Evolutionary conservation across 2,888 invertebrate genomes (phyloP).

Genomic region (Liopterus haemorrhoidalis): DNA sequence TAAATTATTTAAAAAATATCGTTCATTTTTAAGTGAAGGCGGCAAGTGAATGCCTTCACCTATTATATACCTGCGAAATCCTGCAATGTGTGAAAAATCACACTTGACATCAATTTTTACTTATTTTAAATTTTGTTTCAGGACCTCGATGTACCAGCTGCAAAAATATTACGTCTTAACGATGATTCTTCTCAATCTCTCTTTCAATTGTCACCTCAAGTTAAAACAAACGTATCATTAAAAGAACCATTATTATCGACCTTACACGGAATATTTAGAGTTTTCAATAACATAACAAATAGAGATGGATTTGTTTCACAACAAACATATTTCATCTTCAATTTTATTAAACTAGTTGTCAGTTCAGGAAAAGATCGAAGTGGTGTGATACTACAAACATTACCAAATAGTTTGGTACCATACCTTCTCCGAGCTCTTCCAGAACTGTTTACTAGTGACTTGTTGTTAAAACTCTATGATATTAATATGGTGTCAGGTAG

Average conservation of each 20-base stretch:
- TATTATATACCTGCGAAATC: no score
- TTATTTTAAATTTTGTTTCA: slow-evolving; percentile 28
- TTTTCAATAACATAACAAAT: slow-evolving; percentile 63
- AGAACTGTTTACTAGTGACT: slow-evolving; percentile 66
- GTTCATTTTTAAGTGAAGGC: no score
- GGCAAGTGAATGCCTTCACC: no score
- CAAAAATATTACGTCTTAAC: slow-evolving; percentile 38
- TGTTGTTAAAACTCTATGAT: slow-evolving; percentile 74
- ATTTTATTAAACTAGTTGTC: slow-evolving; percentile 68
- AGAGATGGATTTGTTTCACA: slow-evolving; percentile 74
- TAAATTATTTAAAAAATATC: no score
- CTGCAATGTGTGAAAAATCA: no score
- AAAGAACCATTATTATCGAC: slow-evolving; percentile 61
- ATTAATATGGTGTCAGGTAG: slow-evolving; percentile 68
- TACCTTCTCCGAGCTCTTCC: slow-evolving; percentile 74
- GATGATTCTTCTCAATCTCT: slow-evolving; percentile 27
- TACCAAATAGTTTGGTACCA: slow-evolving; percentile 71
- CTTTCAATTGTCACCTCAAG: slow-evolving; percentile 18
- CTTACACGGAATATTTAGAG: slow-evolving; percentile 63
- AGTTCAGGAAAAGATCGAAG: slow-evolving; percentile 70
- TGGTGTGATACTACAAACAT: slow-evolving; percentile 63
- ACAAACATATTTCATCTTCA: slow-evolving; percentile 75
- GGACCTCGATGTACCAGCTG: slow-evolving; percentile 39
- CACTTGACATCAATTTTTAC: not conserved
- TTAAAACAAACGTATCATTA: slow-evolving; percentile 39